A percentile compares a stretch with the other conserved stretches of the same genome.
Conservation (phyloP, 2,113 vertebrate species). For the Hippopotamus amphibius region DNA sequence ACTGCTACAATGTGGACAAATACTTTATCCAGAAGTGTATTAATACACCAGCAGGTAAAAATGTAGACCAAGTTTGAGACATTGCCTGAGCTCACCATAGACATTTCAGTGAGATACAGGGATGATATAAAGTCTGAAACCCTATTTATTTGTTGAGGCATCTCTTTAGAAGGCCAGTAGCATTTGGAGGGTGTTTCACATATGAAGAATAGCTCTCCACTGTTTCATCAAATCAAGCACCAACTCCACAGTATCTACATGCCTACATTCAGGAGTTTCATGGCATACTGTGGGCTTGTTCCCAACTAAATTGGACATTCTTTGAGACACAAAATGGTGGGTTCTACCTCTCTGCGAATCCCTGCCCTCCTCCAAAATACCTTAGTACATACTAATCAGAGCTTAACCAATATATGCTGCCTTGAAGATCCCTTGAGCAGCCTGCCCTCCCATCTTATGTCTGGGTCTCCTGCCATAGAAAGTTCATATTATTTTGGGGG, state of each 20-base stretch:
- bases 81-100: background rate
- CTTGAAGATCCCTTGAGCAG: background rate
- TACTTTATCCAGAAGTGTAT: background rate
- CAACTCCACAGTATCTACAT: accelerated
- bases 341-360: background rate
- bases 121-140: background rate
- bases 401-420: background rate
- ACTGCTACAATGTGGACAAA: background rate
- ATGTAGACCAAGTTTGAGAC: background rate
- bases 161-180: background rate
- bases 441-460: accelerated
- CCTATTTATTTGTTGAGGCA: background rate
- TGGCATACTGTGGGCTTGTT: background rate
- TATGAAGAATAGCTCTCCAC: background rate
- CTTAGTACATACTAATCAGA: background rate
- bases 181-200: too few relatives aligned
- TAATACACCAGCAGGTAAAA: background rate
- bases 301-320: background rate
- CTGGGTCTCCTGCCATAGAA: background rate
- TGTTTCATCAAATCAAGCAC: background rate
- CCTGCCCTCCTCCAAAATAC: background rate
- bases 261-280: background rate
- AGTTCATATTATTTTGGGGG: background rate
- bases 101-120: background rate
- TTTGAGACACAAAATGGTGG: background rate